These are phyloP conservation scores for Bolborhynchus lineola DNA, from an alignment of 2,113 vertebrate genomes.

Conservation along the genomic window DNA sequence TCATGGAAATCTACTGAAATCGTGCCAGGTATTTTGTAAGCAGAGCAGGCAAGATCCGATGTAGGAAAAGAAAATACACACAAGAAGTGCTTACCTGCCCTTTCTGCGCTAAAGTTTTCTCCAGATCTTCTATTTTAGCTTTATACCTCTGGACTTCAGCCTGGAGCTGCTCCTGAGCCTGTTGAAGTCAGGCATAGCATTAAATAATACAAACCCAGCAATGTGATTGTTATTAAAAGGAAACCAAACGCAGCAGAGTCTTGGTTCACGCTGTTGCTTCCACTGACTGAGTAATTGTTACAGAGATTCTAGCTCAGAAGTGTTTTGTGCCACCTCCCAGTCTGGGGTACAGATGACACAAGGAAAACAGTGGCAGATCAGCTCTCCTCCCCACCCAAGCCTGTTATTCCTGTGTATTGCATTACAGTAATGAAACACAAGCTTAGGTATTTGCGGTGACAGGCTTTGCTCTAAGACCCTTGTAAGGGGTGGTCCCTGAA, in stretches of 20 bases:
- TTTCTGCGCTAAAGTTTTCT: conserved; percentile 88
- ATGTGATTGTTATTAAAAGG: not conserved
- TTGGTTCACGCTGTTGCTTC: not conserved
- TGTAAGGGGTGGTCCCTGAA: not conserved
- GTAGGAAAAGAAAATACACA: not conserved
- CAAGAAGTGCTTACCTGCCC: conserved; percentile 84
- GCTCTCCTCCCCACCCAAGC: not conserved
- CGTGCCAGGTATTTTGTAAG: not conserved
- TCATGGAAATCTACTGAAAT: not conserved
- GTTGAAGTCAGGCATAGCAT: conserved; percentile 36
- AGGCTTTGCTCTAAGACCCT: not conserved
- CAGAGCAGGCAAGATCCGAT: not conserved
- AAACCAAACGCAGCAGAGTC: not conserved
- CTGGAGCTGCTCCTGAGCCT: conserved; percentile 95
- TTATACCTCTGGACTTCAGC: conserved; percentile 92
- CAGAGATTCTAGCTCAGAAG: not conserved
- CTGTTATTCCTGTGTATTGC: not conserved
- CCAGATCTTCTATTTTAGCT: conserved; percentile 97
- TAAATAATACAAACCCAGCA: not conserved
- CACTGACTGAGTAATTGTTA: not conserved
- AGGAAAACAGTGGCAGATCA: not conserved
- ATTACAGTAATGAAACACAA: not conserved
- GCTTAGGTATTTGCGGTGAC: not conserved
- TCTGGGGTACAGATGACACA: not conserved
- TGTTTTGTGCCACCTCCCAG: not conserved